phyloP scores from a whole-genome alignment of 92 coral and sea anemone genomes.

The Palythoa grandiflora region DNA sequence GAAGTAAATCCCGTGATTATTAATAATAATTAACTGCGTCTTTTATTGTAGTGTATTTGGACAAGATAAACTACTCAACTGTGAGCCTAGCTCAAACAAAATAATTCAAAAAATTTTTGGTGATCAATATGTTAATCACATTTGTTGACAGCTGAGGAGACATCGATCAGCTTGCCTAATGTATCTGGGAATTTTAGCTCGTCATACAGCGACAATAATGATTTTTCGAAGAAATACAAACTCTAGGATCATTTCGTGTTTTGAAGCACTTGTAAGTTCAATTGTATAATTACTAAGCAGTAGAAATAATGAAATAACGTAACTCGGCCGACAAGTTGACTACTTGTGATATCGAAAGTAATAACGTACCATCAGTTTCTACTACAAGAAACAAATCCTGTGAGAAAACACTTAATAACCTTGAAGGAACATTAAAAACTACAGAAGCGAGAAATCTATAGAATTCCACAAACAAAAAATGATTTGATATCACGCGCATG shows the following conservation, averaged over 20 bases:
- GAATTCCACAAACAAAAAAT: constrained; percentile 40
- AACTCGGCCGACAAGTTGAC: not conserved
- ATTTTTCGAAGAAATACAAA: not conserved
- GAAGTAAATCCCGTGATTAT: no score
- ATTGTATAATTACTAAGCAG: not conserved
- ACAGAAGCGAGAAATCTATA: not conserved
- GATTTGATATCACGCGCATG: constrained; percentile 27
- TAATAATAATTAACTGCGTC: no score
- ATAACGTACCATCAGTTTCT: not conserved
- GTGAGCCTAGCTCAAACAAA: not conserved
- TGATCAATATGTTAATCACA: not conserved
- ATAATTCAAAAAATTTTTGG: not conserved
- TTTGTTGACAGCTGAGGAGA: constrained; percentile 23
- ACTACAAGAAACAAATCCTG: not conserved
- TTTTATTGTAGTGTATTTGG: not conserved
- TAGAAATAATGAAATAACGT: not conserved
- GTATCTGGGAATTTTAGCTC: not conserved
- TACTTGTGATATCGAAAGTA: constrained; percentile 11
- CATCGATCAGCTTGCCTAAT: not conserved
- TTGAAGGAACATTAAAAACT: not conserved
- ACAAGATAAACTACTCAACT: not conserved
- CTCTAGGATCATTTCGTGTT: not conserved
- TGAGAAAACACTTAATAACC: not conserved
- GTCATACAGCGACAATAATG: not conserved
- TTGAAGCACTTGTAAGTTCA: constrained; percentile 28